Conservation (phyloP, 2,113 vertebrate genomes). For the Alces alces region DNA sequence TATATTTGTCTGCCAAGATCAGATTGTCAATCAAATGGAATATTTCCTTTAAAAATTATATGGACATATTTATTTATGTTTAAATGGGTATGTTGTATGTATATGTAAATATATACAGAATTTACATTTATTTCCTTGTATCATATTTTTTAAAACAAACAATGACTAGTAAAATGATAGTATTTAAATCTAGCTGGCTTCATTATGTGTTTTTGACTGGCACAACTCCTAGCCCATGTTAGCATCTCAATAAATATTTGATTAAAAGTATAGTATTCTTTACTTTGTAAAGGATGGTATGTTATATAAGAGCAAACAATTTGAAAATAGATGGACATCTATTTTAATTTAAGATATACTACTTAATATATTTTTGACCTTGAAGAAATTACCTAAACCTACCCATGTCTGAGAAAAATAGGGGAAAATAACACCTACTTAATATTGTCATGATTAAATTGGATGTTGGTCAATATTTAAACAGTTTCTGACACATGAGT, state of each 20-base stretch:
- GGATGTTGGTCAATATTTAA: background rate
- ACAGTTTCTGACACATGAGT: background rate
- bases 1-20: background rate
- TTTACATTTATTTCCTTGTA: background rate
- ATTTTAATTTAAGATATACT: background rate
- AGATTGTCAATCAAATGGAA: slow-evolving; percentile 19
- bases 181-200: background rate
- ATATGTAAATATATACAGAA: background rate
- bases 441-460: background rate
- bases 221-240: background rate
- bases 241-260: background rate
- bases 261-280: background rate
- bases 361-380: background rate
- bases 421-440: background rate
- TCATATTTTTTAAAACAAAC: background rate
- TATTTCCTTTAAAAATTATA: background rate
- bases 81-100: background rate
- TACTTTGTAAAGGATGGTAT: background rate
- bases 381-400: background rate
- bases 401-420: background rate
- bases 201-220: background rate
- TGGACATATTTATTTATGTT: background rate
- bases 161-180: background rate
- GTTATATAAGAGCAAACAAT: background rate
- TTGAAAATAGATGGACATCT: background rate